Percentiles rank a stretch among this genome's conserved stretches.
phyloP scores from a whole-genome alignment of 2,797 vertebrate species.

The Aeoliscus strigatus region DNA sequence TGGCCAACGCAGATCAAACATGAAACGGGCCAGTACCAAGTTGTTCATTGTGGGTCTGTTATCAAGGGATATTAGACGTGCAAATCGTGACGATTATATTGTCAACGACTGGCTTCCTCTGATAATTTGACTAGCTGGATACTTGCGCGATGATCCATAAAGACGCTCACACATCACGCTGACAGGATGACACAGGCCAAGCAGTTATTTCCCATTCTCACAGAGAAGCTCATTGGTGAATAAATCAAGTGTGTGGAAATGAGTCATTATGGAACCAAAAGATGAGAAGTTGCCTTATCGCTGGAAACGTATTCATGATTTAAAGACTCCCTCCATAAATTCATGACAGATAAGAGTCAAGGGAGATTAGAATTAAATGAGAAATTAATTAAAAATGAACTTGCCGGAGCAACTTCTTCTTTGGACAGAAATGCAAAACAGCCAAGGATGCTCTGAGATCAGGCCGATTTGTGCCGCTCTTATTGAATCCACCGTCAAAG shows the following conservation, averaged over 20 bases:
- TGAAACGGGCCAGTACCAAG: not conserved
- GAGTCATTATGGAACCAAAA: constrained; percentile 16
- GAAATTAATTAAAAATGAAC: constrained; percentile 29
- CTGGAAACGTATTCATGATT: constrained; percentile 21
- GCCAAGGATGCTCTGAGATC: constrained; percentile 9
- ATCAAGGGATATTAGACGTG: constrained; percentile 45
- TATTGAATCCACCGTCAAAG: constrained; percentile 35
- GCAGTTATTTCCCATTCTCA: constrained; percentile 11
- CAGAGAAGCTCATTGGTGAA: constrained; percentile 7
- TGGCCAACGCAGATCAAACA: constrained; percentile 10
- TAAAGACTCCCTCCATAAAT: constrained; percentile 9
- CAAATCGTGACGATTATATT: constrained; percentile 40
- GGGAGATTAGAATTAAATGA: constrained; percentile 26
- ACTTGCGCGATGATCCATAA: constrained; percentile 21
- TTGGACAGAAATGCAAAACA: constrained; percentile 22
- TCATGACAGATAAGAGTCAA: constrained; percentile 17
- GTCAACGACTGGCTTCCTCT: constrained; percentile 15
- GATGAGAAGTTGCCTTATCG: constrained; percentile 7
- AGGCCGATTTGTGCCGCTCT: constrained; percentile 33
- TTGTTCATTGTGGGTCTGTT: constrained; percentile 17
- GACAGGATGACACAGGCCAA: constrained; percentile 5
- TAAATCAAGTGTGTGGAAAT: constrained; percentile 10
- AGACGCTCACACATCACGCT: constrained; percentile 10
- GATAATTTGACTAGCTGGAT: constrained; percentile 15
- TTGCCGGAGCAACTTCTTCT: constrained; percentile 1